These are phyloP conservation scores for Rhaphigaster nebulosa DNA, from an alignment of 2,888 invertebrate species.

Conservation along the genomic window DNA sequence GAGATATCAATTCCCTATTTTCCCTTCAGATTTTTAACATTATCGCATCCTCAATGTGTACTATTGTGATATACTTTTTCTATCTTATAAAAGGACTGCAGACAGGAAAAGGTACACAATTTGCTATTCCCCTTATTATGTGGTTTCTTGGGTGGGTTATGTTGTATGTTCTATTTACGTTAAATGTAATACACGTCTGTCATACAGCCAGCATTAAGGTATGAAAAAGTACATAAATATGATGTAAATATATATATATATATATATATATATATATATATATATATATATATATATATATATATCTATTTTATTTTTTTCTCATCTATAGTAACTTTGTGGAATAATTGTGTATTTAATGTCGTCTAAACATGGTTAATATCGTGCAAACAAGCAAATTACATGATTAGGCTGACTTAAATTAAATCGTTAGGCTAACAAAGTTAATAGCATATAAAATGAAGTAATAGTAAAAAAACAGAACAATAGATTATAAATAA, in stretches of 20 bases:
- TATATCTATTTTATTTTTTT: no score
- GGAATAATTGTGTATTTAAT: background rate
- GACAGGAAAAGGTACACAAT: background rate
- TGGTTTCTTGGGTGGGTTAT: background rate
- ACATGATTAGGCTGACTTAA: no score
- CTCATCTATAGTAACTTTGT: background rate
- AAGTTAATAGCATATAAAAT: no score
- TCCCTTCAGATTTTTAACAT: background rate
- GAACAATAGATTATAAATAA: no score
- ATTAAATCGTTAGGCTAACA: no score
- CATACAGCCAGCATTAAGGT: background rate
- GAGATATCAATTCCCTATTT: background rate
- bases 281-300: no score
- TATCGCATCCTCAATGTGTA: background rate
- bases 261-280: no score
- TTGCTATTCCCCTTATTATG: background rate
- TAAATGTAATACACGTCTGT: background rate
- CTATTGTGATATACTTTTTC: background rate
- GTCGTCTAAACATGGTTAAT: no score
- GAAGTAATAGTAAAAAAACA: no score
- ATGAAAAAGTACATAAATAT: no score
- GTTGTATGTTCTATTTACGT: background rate
- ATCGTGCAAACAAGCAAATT: no score
- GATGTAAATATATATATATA: no score
- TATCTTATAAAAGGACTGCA: background rate